Evolutionary conservation across 2,113 vertebrate genomes (phyloP).

Genomic region (Anoplopoma fimbria): DNA sequence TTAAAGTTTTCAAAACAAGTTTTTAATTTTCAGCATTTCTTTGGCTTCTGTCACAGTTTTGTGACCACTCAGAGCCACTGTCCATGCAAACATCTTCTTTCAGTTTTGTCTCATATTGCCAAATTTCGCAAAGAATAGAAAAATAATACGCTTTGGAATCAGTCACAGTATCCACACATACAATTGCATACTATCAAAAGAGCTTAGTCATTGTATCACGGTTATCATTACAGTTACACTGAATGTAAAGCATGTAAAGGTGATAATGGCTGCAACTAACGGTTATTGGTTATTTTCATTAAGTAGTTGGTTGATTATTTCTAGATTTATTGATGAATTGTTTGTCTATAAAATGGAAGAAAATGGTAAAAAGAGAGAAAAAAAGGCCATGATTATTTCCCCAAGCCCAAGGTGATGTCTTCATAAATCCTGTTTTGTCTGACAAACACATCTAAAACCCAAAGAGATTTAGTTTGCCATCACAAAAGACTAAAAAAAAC

Average conservation of each 20-base stretch:
- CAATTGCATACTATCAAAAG: background rate
- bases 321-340: background rate
- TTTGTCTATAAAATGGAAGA: background rate
- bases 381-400: background rate
- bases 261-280: background rate
- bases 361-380: background rate
- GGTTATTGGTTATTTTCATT: background rate
- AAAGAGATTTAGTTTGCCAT: background rate
- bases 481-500: background rate
- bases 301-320: background rate
- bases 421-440: background rate
- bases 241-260: background rate
- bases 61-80: too few species aligned
- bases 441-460: background rate
- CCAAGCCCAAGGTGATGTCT: background rate
- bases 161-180: background rate
- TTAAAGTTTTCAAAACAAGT: too few species aligned
- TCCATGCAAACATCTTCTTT: too few species aligned
- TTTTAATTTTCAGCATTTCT: too few species aligned
- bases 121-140: too few species aligned
- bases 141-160: too few species aligned
- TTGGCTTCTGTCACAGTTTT: too few species aligned
- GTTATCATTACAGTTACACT: background rate
- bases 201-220: background rate
- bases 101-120: too few species aligned